Base-by-base conservation (phyloP, 2,113 vertebrate genomes). In the Catharus bicknelli region DNA sequence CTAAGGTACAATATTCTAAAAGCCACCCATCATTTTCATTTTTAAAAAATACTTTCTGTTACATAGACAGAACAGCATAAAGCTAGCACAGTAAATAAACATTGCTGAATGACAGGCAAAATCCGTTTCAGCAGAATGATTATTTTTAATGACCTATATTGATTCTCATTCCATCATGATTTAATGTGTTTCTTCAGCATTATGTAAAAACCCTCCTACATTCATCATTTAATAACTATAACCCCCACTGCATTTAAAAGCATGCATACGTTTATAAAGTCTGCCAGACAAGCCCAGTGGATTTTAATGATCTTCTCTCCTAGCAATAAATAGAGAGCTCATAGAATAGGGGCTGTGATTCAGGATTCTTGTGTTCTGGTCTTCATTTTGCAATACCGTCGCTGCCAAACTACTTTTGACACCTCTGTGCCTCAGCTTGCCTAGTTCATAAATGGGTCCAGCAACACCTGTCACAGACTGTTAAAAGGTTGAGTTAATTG, bases 351-450 rank as follows among this genome's bases (percentile, higher is more conserved):
- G 73, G 30, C 67, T 87, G 32, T 82, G 70, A 93, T 91, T 92
- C 83, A 90, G 85, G 79, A 87, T 84, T 85, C 82, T 42, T 68
- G 58, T 54, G 92, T 95, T 96, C 88, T 87, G 78, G 66, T 66
- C 83, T 68, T 84, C 26, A 0, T 93, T 90, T 92, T 90, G 89
- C 77, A 93, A 93, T 62, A 42, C 32, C 30, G 5, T 51, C 0
- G 0, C 78, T 82, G 64, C 82, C 74, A 75, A 90, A 69, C 62
- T 92, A 9, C 7, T 1, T 53, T 90, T 92, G 94, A 90, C 91
- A 90, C 79, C 82, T 77, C 78, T 90, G 67, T 96, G 95, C 89
- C 94, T 92, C 95, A 70, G 93, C 94, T 93, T 94, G 91, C 91
- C 84, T 79, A 1, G 38, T 67, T 96, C 93, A 62, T 83, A 96